Base-by-base conservation (phyloP, 2,797 vertebrate species). In the Alectoris magna region DNA sequence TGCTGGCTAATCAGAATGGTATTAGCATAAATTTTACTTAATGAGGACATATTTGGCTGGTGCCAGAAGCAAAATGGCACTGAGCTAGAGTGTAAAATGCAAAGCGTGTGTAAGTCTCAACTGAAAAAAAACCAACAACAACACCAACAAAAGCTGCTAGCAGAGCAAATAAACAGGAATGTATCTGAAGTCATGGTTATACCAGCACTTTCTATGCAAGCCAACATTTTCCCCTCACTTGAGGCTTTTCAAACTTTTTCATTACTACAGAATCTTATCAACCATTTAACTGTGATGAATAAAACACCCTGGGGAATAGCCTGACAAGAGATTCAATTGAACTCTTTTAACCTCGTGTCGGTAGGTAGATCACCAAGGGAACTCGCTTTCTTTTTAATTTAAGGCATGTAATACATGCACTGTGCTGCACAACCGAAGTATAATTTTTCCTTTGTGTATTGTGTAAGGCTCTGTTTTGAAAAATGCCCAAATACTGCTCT, bases 21-120 rank as follows among this genome's bases (percentile, higher is more conserved):
- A 96, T 96, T 95, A 96, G 92, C 93, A 93, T 95, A 97, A 94
- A 94, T 90, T 94, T 93, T 93, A 93, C 80, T 91, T 95, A 94
- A 94, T 92, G 90, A 95, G 92, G 84, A 91, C 48, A 23, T 91
- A 82, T 87, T 92, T 94, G 72, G 68, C 74, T 58, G 56, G 7
- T 90, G 87, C 93, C 90, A 82, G 75, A 51, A 92, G 82, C 46
- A 73, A 92, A 95, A 92, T 66, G 53, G 59, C 84, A 48, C 53
- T 44, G 90, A 84, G 58, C 44, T 89, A 44, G 53, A 82, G 56
- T 64, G 71, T 55, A 60, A 96, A 88, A 94, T 73, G 86, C 68
- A 72, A 67, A 31, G 69, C 59, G 87, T 64, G 62, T 51, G 26
- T 71, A 87, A 89, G 36, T 41, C 55, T 88, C 64, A 68, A 48